Base-by-base conservation (phyloP, 1,140 invertebrate genomes). In the Listronotus bonariensis region DNA sequence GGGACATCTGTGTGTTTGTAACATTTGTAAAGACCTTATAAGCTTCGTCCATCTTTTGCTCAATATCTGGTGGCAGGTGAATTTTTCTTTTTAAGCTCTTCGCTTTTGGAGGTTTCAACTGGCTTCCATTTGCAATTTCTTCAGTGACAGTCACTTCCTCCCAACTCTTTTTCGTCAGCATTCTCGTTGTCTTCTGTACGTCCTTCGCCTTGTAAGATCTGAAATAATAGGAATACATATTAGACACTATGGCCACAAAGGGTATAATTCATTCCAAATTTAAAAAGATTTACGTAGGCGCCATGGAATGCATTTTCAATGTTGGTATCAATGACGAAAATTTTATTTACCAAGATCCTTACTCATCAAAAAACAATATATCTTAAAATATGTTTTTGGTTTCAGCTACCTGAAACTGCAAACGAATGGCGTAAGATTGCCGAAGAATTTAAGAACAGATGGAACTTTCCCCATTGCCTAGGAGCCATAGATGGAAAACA, bases 1-100 rank as follows among this genome's bases (percentile, higher is more conserved):
- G 32, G 40, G 40, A 40, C 40, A 41, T 56, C 36, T 20, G 34
- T 14, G 14, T 41, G 53, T 40, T 18, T 40, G 10, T 38, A 40
- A 38, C 40, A 56, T 56, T 56, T 55, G 41, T 43, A 18, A 41
- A 40, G 40, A 41, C 36, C 14, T 56, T 38, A 40, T 56, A 41
- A 20, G 40, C 53, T 56, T 56, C 40, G 34, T 56, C 53, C 53
- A 56, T 56, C 49, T 52, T 52, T 52, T 52, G 20, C 2, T 52
- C 49, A 52, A 52, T 52, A 52, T 52, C 49, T 52, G 49, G 32
- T 52, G 49, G 49, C 20, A 52, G 49, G 49, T 14, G 32, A 52
- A 11, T 51, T 26, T 26, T 51, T 51, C 31, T 51, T 51, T 51
- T 51, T 51, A 20, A 51, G 26, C 15, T 45, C 12, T 46, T 46